Conservation (phyloP, 2,797 vertebrate genomes). For the Diplodus puntazzo region DNA sequence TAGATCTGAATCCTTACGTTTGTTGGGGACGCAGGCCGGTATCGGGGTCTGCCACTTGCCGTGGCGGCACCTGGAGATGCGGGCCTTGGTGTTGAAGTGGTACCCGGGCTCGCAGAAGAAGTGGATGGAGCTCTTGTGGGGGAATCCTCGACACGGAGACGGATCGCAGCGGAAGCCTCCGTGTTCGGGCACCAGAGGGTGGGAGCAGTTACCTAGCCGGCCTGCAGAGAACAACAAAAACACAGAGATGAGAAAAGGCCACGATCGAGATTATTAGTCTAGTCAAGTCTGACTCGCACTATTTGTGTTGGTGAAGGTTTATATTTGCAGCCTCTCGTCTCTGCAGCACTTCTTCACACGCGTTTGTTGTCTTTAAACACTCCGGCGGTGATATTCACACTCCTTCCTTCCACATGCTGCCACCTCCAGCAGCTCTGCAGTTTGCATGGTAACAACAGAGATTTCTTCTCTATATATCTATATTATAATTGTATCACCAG, state of each 20-base stretch:
- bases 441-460: too few relatives aligned
- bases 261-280: background rate
- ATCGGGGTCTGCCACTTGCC: constrained; percentile 74
- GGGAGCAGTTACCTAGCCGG: constrained; percentile 77
- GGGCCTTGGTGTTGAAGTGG: constrained; percentile 43
- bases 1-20: constrained; percentile 66
- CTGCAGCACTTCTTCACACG: constrained; percentile 6
- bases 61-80: constrained; percentile 69
- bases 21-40: constrained; percentile 68
- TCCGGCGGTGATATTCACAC: constrained; percentile 24
- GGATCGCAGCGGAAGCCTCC: constrained; percentile 84
- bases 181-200: constrained; percentile 82
- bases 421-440: background rate
- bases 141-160: constrained; percentile 83
- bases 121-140: constrained; percentile 73
- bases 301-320: too few relatives aligned
- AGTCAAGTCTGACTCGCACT: background rate
- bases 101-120: constrained; percentile 84
- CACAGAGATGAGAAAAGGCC: background rate
- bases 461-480: background rate
- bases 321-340: background rate
- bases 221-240: constrained; percentile 59
- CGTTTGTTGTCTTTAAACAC: constrained; percentile 20
- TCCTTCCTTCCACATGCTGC: constrained; percentile 2
- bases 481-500: too few relatives aligned